Conservation (phyloP, 2,113 vertebrate species). For the Coreoperca whiteheadi region DNA sequence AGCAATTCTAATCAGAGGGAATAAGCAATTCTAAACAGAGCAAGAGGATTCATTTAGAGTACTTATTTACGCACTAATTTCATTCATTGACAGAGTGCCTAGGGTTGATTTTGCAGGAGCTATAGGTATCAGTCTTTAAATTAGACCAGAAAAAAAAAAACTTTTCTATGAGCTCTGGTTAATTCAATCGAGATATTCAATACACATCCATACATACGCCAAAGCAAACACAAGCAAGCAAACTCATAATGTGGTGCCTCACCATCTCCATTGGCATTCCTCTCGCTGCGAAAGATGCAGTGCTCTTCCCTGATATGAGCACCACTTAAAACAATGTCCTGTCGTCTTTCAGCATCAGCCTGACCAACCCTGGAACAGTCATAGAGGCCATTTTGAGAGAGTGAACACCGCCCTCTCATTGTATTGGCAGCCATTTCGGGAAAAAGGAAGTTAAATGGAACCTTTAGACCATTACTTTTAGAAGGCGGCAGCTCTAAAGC, state of each 20-base stretch:
- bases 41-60: too few relatives aligned
- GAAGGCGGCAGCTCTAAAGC: slow-evolving; percentile 11
- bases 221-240: background rate
- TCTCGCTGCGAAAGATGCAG: slow-evolving; percentile 96
- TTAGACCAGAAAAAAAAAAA: background rate
- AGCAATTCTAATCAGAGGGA: too few relatives aligned
- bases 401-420: slow-evolving; percentile 2
- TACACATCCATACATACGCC: background rate
- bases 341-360: slow-evolving; percentile 93
- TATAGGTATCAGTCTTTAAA: background rate
- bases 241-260: slow-evolving; percentile 47
- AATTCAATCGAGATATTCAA: background rate
- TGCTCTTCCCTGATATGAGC: slow-evolving; percentile 98
- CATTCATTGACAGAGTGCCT: background rate
- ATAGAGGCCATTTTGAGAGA: slow-evolving; percentile 57
- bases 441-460: slow-evolving; percentile 29
- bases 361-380: slow-evolving; percentile 91
- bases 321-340: slow-evolving; percentile 97
- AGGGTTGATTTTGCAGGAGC: background rate
- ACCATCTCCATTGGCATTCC: slow-evolving; percentile 91
- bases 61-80: background rate
- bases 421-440: slow-evolving; percentile 29
- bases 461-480: slow-evolving; percentile 4
- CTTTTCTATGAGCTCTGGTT: background rate
- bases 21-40: too few relatives aligned